Evolutionary conservation across 2,113 vertebrate genomes (phyloP).

Genomic region (Corythornis cristatus): DNA sequence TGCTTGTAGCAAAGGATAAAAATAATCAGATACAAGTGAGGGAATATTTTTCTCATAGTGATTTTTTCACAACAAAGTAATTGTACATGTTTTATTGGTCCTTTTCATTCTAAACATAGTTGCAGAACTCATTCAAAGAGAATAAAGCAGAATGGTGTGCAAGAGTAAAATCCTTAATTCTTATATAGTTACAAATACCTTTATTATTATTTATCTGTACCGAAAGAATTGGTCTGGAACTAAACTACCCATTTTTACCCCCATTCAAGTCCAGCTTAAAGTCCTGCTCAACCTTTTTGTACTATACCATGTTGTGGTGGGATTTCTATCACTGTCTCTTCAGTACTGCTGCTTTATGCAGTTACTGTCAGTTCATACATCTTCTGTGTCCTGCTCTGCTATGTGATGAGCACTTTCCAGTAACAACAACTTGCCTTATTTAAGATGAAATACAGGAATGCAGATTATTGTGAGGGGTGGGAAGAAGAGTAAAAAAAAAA

Average conservation of each 20-base stretch:
- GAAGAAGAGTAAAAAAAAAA: too few species aligned
- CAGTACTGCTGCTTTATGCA: background rate
- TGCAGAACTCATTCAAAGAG: background rate
- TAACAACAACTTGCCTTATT: background rate
- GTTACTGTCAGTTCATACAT: background rate
- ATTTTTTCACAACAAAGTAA: background rate
- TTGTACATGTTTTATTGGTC: background rate
- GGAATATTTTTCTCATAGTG: background rate
- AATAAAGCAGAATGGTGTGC: background rate
- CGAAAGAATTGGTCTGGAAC: background rate
- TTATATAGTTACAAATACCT: background rate
- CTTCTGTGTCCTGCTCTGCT: background rate
- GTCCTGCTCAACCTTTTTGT: fast-evolving
- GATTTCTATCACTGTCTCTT: background rate
- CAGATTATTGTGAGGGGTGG: background rate
- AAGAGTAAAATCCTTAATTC: background rate
- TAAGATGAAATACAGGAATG: fast-evolving
- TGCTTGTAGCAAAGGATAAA: background rate
- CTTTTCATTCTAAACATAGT: background rate
- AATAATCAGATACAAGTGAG: background rate
- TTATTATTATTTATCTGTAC: background rate
- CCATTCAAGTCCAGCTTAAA: background rate
- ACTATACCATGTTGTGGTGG: background rate
- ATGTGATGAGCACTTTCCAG: background rate
- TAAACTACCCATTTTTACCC: background rate